Conservation (phyloP, 2,888 invertebrate genomes). For the Brachylomia viminalis region DNA sequence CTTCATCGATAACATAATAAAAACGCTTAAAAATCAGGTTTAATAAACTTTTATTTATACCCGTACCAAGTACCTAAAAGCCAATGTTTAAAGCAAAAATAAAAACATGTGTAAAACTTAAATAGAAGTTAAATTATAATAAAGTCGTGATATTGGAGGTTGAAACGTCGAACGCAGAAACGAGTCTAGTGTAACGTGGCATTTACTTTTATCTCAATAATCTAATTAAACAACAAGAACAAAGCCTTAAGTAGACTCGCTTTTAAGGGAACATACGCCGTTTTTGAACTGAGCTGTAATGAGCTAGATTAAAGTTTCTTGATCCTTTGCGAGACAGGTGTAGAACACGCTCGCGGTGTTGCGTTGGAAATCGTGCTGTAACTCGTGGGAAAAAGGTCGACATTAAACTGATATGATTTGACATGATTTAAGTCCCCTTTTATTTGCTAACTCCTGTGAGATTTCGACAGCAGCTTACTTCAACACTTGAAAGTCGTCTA, state of each 20-base stretch:
- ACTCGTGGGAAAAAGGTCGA: slow-evolving; percentile 71
- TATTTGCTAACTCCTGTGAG: slow-evolving; percentile 77
- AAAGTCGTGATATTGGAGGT: slow-evolving; percentile 77
- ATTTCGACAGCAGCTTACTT: slow-evolving; percentile 80
- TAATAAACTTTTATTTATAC: slow-evolving; percentile 28
- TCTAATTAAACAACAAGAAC: slow-evolving; percentile 82
- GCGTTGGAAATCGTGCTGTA: slow-evolving; percentile 71
- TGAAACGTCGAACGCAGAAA: slow-evolving; percentile 76
- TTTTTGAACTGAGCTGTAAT: slow-evolving; percentile 77
- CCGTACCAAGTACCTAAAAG: slow-evolving; percentile 28
- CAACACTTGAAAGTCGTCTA: slow-evolving; percentile 63
- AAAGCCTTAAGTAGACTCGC: slow-evolving; percentile 77
- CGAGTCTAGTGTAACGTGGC: slow-evolving; percentile 78
- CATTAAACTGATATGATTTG: slow-evolving; percentile 67
- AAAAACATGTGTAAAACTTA: slow-evolving; percentile 26
- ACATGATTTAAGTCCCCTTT: slow-evolving; percentile 78
- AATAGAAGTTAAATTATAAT: slow-evolving; percentile 66
- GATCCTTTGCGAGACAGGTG: slow-evolving; percentile 86
- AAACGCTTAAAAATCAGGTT: slow-evolving; percentile 28
- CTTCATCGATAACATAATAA: slow-evolving; percentile 40
- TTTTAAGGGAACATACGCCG: slow-evolving; percentile 76
- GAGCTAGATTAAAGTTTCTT: slow-evolving; percentile 85
- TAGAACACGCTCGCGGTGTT: slow-evolving; percentile 70
- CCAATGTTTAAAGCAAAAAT: slow-evolving; percentile 31
- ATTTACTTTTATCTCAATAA: slow-evolving; percentile 84